phyloP scores from a whole-genome alignment of 2,113 vertebrate genomes.

The Macroglossus sobrinus region DNA sequence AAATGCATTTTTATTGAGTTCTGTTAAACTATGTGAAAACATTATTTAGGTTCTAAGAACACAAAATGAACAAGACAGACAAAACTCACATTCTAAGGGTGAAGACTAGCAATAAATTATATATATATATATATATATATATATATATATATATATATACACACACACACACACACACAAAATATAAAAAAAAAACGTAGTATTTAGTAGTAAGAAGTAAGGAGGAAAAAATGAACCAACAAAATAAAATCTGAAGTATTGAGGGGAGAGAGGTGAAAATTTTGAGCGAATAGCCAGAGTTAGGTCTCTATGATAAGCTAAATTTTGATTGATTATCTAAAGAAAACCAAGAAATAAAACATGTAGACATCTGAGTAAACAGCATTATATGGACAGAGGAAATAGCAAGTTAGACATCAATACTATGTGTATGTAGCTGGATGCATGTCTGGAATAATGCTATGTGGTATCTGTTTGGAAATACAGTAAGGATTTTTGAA shows the following conservation, averaged over 20 bases:
- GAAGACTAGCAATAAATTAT: not conserved
- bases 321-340: not conserved
- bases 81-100: not conserved
- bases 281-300: not conserved
- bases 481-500: not conserved
- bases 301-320: not conserved
- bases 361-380: not conserved
- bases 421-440: not conserved
- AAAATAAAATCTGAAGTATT: not conserved
- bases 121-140: too few relatives aligned
- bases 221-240: not conserved
- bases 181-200: too few relatives aligned
- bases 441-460: not conserved
- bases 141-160: too few relatives aligned
- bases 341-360: not conserved
- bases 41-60: not conserved
- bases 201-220: not conserved
- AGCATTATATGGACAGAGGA: too few relatives aligned
- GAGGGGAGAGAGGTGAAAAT: fast-evolving
- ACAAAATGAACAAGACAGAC: not conserved
- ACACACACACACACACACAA: too few relatives aligned
- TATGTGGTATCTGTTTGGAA: not conserved
- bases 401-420: not conserved
- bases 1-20: not conserved
- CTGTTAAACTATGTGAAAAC: not conserved